Percentiles rank a stretch among this genome's conserved stretches.
These are phyloP conservation scores for Crotalus helleri DNA, from an alignment of 2,113 vertebrate genomes.

Conservation along the genomic window DNA sequence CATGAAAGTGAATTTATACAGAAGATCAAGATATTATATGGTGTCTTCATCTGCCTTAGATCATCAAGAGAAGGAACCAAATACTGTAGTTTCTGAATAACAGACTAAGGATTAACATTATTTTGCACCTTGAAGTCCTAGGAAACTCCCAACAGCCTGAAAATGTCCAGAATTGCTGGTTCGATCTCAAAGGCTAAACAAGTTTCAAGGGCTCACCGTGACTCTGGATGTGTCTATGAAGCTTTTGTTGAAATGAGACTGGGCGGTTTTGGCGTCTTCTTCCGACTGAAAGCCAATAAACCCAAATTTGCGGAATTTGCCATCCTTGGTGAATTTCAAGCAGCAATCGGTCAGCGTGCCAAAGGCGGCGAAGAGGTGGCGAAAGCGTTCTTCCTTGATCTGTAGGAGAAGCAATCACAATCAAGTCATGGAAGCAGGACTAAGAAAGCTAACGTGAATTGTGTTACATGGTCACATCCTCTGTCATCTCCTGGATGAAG, in stretches of 20 bases:
- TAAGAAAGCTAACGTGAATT: not conserved
- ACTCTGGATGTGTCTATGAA: constrained; percentile 89
- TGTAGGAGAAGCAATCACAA: constrained; percentile 17
- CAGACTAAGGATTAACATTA: not conserved
- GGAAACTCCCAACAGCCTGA: not conserved
- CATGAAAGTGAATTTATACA: not conserved
- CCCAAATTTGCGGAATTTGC: constrained; percentile 92
- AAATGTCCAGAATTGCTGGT: not conserved
- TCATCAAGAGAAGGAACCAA: not conserved
- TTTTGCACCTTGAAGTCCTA: not conserved
- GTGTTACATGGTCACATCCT: not conserved
- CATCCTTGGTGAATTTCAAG: constrained; percentile 91
- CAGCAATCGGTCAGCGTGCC: constrained; percentile 88
- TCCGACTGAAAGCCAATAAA: constrained; percentile 92
- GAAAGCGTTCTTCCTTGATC: constrained; percentile 92
- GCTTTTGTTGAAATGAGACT: constrained; percentile 86
- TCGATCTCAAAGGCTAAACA: not conserved
- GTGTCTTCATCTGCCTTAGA: not conserved
- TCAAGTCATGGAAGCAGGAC: fast-evolving
- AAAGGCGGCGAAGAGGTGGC: constrained; percentile 81
- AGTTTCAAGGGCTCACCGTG: constrained; percentile 63
- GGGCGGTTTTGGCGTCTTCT: constrained; percentile 77
- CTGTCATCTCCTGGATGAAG: not conserved
- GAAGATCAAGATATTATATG: not conserved
- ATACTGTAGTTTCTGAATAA: not conserved